These are phyloP conservation scores for Drosophila santomea DNA, from an alignment of 1,140 invertebrate species.

Conservation along the genomic window DNA sequence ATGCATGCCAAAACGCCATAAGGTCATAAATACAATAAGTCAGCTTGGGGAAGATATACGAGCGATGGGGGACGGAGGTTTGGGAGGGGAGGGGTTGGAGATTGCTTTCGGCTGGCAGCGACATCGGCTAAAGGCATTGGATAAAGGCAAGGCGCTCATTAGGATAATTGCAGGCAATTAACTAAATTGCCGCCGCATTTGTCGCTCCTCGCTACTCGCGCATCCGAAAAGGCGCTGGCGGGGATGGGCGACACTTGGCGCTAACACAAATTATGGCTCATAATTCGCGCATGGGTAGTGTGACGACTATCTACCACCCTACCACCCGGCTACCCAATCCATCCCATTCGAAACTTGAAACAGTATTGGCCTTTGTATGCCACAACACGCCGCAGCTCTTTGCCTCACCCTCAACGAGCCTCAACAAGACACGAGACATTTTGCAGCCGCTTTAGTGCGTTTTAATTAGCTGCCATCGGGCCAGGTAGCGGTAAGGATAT, in stretches of 20 bases:
- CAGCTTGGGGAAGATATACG: conserved; percentile 55
- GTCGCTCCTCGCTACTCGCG: conserved; percentile 59
- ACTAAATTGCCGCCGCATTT: conserved; percentile 82
- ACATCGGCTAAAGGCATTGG: conserved; percentile 65
- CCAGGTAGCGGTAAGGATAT: conserved; percentile 12
- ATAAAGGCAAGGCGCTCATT: conserved; percentile 78
- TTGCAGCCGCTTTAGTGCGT: conserved; percentile 65
- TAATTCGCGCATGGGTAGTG: conserved; percentile 62
- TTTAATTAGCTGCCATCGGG: conserved; percentile 70
- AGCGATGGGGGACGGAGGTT: not conserved
- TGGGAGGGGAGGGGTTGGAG: not conserved
- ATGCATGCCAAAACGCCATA: conserved; percentile 69
- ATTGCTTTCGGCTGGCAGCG: not conserved
- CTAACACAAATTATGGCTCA: conserved; percentile 79
- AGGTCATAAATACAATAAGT: conserved; percentile 81
- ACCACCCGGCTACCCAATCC: not conserved
- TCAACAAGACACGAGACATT: conserved; percentile 5
- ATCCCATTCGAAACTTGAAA: conserved; percentile 1
- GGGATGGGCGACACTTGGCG: conserved; percentile 52
- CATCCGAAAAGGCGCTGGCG: conserved; percentile 7
- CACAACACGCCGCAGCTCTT: conserved; percentile 1
- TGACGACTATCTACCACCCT: conserved; percentile 10
- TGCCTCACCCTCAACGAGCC: not conserved
- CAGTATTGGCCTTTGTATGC: conserved; percentile 10
- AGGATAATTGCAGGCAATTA: conserved; percentile 83